These are phyloP conservation scores for Chromis chromis DNA, from an alignment of 2,797 vertebrate genomes.

Conservation along the genomic window DNA sequence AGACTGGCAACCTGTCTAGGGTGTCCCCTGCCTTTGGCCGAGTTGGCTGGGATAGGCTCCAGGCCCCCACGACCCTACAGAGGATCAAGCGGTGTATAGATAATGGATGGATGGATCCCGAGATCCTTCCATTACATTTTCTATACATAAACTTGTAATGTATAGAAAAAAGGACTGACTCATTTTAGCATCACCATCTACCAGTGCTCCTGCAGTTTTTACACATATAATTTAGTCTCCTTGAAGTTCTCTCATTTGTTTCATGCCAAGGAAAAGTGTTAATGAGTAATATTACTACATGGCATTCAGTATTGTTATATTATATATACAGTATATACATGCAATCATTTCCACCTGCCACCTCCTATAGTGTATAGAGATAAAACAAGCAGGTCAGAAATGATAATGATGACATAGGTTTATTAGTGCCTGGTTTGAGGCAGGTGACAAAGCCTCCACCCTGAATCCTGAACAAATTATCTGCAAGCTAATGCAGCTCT, in stretches of 20 bases:
- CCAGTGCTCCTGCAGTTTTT: background rate
- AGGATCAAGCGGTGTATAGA: no score
- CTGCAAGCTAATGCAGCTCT: conserved; percentile 10
- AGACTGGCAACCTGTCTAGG: no score
- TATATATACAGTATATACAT: no score
- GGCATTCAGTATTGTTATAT: no score
- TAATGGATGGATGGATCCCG: no score
- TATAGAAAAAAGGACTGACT: background rate
- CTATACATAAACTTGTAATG: background rate
- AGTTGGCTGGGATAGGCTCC: no score
- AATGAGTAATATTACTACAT: background rate
- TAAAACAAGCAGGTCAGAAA: background rate
- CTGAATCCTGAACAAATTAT: conserved; percentile 39
- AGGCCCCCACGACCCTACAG: no score
- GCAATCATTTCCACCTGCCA: background rate
- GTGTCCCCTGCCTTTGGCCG: no score
- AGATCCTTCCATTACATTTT: no score
- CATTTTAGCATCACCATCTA: background rate
- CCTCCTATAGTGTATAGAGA: background rate
- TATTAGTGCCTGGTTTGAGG: background rate
- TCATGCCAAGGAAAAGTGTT: background rate
- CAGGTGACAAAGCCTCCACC: background rate
- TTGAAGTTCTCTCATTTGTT: background rate
- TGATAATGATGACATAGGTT: background rate
- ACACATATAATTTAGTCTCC: background rate